phyloP scores from a whole-genome alignment of 2,113 vertebrate genomes.

The Pterocles orientalis region DNA sequence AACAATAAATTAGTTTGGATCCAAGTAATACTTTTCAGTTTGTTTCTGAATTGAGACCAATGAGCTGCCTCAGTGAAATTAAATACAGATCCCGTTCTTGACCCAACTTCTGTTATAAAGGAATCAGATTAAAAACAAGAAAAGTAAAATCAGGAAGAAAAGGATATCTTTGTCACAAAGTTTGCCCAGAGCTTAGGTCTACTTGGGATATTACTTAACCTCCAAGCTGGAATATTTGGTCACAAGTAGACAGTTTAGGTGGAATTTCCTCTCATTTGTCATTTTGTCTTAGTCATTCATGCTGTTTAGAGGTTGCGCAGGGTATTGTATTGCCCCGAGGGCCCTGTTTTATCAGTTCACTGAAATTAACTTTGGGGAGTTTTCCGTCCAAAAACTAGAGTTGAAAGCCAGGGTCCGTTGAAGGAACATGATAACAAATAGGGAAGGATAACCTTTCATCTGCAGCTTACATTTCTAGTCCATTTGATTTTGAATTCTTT shows the following conservation, averaged over 20 bases:
- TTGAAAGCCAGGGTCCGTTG: slow-evolving; percentile 9
- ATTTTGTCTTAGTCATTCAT: slow-evolving; percentile 14
- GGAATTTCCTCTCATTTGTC: slow-evolving; percentile 60
- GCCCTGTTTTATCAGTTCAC: slow-evolving; percentile 41
- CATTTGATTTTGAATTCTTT: not conserved
- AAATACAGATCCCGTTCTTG: not conserved
- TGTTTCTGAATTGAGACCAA: not conserved
- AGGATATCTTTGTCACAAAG: not conserved
- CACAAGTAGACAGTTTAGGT: slow-evolving; percentile 24
- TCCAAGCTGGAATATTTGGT: not conserved
- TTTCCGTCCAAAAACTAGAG: slow-evolving; percentile 19
- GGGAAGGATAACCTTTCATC: slow-evolving; percentile 32
- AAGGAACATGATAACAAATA: slow-evolving; percentile 17
- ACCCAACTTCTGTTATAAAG: not conserved
- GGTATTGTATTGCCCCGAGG: slow-evolving; percentile 22
- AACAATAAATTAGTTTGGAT: not conserved
- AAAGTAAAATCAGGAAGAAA: not conserved
- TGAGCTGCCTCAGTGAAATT: not conserved
- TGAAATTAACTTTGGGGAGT: slow-evolving; percentile 20
- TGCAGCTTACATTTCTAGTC: not conserved
- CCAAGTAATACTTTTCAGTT: not conserved
- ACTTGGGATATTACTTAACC: slow-evolving; percentile 1
- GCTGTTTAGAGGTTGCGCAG: not conserved
- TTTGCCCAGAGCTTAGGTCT: not conserved
- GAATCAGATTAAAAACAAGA: not conserved